These are phyloP conservation scores for Dipodomys merriami DNA, from an alignment of 2,113 vertebrate species.

Conservation along the genomic window DNA sequence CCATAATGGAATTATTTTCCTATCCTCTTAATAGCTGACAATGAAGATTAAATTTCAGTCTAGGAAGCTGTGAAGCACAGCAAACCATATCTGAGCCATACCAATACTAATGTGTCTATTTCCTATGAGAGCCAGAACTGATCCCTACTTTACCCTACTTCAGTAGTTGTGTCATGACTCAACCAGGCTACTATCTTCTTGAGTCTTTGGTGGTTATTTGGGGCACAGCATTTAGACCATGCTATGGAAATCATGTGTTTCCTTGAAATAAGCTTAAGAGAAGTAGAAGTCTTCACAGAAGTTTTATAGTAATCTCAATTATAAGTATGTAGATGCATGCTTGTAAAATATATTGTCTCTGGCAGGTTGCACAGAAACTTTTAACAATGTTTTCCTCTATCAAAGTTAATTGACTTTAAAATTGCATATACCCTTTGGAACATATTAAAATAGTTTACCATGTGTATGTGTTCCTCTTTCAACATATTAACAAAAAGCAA, in stretches of 20 bases:
- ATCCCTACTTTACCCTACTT: neutral
- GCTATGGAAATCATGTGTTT: neutral
- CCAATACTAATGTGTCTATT: neutral
- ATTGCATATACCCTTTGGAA: neutral
- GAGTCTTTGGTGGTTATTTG: constrained; percentile 26
- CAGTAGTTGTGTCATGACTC: neutral
- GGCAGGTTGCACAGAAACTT: neutral
- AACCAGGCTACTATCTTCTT: neutral
- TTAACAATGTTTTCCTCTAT: constrained; percentile 1
- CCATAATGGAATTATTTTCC: neutral
- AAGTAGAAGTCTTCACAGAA: neutral
- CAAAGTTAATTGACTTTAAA: constrained; percentile 16
- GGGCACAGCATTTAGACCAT: neutral
- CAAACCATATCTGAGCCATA: neutral
- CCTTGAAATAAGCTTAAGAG: constrained; percentile 20
- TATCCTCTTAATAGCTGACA: neutral
- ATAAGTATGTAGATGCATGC: neutral
- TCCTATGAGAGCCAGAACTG: neutral
- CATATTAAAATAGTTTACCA: neutral
- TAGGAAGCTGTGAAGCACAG: neutral
- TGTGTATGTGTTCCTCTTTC: neutral
- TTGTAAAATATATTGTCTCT: constrained; percentile 6
- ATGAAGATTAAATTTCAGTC: neutral
- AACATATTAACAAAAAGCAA: neutral
- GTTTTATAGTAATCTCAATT: constrained; percentile 18